These are phyloP conservation scores for Alcedo quadribrachys DNA, from an alignment of 2,797 vertebrate genomes.

Conservation along the genomic window DNA sequence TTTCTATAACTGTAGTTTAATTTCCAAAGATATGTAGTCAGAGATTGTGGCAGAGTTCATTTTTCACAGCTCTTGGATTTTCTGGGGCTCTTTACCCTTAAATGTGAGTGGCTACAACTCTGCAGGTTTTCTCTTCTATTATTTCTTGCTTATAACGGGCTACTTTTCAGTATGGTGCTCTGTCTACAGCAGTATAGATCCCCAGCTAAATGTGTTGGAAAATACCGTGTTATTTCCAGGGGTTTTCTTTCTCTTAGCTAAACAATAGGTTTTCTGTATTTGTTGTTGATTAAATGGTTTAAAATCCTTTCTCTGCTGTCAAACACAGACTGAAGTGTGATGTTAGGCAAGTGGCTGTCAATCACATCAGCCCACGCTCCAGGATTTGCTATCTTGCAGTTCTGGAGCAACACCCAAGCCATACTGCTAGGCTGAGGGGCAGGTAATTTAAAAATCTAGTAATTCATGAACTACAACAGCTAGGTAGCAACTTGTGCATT, in stretches of 20 bases:
- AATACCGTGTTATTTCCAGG: not conserved
- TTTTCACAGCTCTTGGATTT: not conserved
- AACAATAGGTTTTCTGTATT: not conserved
- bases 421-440: not conserved
- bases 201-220: not conserved
- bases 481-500: not conserved
- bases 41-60: not conserved
- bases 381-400: not conserved
- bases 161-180: not conserved
- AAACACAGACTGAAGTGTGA: not conserved
- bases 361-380: not conserved
- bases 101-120: not conserved
- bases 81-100: not conserved
- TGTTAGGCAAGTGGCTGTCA: not conserved
- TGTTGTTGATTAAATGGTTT: not conserved
- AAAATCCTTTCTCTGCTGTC: not conserved
- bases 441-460: not conserved
- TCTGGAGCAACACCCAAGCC: not conserved
- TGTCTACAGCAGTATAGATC: not conserved
- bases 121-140: not conserved
- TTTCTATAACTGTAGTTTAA: slow-evolving; percentile 19
- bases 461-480: not conserved
- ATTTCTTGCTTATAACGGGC: not conserved
- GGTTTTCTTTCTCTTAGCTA: not conserved
- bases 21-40: not conserved